phyloP scores from a whole-genome alignment of 2,888 invertebrate species.

The Polydesmus complanatus region DNA sequence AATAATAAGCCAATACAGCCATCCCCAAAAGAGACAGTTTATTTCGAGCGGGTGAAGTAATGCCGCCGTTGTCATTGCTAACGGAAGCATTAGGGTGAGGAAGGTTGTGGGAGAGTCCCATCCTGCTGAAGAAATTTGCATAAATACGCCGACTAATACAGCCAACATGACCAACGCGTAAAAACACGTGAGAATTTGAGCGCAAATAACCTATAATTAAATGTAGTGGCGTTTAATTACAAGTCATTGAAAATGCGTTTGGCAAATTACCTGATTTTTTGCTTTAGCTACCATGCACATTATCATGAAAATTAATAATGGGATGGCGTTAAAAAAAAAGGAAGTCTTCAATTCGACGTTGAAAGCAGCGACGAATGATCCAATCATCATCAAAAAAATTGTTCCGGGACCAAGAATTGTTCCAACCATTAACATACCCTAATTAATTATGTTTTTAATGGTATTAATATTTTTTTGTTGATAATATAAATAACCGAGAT shows the following conservation, averaged over 20 bases:
- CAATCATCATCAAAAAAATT: conserved; percentile 68
- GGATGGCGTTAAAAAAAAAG: conserved; percentile 51
- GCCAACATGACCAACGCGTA: conserved; percentile 33
- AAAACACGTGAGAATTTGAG: conserved; percentile 15
- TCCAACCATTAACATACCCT: conserved; percentile 51
- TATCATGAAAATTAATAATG: conserved; percentile 48
- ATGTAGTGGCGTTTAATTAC: not conserved
- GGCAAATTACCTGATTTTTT: conserved; percentile 45
- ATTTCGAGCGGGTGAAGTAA: conserved; percentile 67
- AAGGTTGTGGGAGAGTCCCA: conserved; percentile 52
- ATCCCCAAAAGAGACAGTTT: conserved; percentile 54
- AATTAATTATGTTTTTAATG: conserved; percentile 17
- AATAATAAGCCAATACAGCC: conserved; percentile 77
- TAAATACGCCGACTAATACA: conserved; percentile 26
- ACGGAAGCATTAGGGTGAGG: conserved; percentile 61
- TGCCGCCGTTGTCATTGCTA: conserved; percentile 41
- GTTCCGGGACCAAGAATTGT: conserved; percentile 69
- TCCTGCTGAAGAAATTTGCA: conserved; percentile 24
- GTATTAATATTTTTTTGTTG: not conserved
- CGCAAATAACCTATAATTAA: conserved; percentile 4
- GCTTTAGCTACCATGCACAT: conserved; percentile 54
- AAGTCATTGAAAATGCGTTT: not conserved
- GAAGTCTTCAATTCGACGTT: conserved; percentile 35
- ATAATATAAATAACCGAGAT: conserved; percentile 21
- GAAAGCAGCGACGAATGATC: conserved; percentile 60